Conservation (phyloP, 2,797 vertebrate genomes). For the Taeniopygia guttata region DNA sequence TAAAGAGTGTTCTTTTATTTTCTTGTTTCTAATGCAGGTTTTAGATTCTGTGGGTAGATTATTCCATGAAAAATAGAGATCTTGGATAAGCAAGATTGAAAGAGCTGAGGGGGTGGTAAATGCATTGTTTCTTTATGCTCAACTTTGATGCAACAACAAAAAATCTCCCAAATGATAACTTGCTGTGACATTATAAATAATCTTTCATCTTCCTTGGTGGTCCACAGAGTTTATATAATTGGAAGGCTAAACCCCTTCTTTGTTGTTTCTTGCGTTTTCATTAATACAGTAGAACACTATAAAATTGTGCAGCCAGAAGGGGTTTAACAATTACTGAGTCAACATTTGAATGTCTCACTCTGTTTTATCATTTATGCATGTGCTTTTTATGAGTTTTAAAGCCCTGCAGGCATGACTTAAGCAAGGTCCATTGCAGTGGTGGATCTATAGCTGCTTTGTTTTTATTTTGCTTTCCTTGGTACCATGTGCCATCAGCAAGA, state of each 20-base stretch:
- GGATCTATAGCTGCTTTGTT: constrained; percentile 32
- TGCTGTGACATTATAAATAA: constrained; percentile 67
- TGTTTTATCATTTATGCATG: constrained; percentile 71
- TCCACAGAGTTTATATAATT: constrained; percentile 70
- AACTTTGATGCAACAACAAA: constrained; percentile 60
- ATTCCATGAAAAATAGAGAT: constrained; percentile 47
- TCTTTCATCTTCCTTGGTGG: constrained; percentile 77
- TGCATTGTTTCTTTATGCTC: constrained; percentile 61
- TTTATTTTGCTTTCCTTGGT: constrained; percentile 19
- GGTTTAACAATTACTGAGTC: constrained; percentile 68
- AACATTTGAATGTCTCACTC: constrained; percentile 69
- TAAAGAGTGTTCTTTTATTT: not conserved
- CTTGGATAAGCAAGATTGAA: constrained; percentile 40
- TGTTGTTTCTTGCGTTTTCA: constrained; percentile 70
- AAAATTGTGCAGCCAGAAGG: constrained; percentile 70
- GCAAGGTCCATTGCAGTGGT: constrained; percentile 35
- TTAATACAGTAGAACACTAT: constrained; percentile 71
- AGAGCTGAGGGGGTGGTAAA: constrained; percentile 19
- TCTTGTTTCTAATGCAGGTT: constrained; percentile 35
- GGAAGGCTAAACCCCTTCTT: constrained; percentile 61
- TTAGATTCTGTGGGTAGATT: constrained; percentile 36
- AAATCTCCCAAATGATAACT: constrained; percentile 67
- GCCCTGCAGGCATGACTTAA: constrained; percentile 61
- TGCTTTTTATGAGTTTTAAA: constrained; percentile 70
- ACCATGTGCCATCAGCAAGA: not conserved